Evolutionary conservation across 2,888 invertebrate species (phyloP).

Genomic region (Dendrolimus houi): DNA sequence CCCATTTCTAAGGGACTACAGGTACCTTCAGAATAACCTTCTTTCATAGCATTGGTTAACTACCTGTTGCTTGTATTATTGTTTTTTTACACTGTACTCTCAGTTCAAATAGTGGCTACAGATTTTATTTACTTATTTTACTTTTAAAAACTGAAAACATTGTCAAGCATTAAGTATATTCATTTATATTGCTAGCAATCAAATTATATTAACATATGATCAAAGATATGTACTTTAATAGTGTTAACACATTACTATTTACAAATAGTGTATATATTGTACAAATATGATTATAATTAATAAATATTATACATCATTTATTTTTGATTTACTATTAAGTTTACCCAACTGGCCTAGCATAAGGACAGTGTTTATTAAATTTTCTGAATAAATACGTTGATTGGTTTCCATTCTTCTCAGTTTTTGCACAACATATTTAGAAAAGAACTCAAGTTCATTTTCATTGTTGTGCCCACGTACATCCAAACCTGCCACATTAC

Average conservation of each 20-base stretch:
- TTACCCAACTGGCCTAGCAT: conserved; percentile 65
- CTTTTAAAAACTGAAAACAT: too few relatives aligned
- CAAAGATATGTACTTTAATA: conserved; percentile 2
- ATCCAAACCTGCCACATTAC: conserved; percentile 31
- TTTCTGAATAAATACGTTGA: conserved; percentile 68
- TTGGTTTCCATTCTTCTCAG: conserved; percentile 66
- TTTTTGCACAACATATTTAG: conserved; percentile 68
- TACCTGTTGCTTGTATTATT: too few relatives aligned
- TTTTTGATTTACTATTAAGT: conserved; percentile 62
- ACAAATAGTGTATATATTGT: background rate
- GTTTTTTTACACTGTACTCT: too few relatives aligned
- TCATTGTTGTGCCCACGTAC: conserved; percentile 40
- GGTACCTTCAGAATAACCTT: too few relatives aligned
- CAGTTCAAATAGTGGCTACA: too few relatives aligned
- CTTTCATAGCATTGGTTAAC: too few relatives aligned
- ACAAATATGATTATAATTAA: background rate
- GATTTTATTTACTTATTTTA: too few relatives aligned
- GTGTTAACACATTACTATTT: conserved; percentile 2
- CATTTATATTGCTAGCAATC: too few relatives aligned
- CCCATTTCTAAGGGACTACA: too few relatives aligned
- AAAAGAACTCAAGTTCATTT: conserved; percentile 64
- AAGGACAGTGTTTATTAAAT: conserved; percentile 66
- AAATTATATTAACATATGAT: too few relatives aligned
- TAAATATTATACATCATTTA: conserved; percentile 35
- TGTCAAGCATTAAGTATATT: too few relatives aligned